These are phyloP conservation scores for Machimus atricapillus DNA, from an alignment of 2,888 invertebrate species.

Conservation along the genomic window DNA sequence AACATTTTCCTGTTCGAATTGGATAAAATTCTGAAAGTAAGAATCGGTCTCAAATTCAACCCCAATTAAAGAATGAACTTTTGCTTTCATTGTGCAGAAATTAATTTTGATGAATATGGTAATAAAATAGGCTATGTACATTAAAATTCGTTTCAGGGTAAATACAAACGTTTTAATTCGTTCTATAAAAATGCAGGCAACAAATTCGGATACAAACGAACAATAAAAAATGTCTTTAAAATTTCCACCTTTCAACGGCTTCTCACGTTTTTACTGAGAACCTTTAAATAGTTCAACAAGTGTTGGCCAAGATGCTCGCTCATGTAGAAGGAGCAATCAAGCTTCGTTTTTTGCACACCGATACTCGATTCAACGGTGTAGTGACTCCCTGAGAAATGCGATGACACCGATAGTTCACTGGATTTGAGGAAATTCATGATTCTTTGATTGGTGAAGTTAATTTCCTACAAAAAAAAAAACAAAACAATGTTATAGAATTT, in stretches of 20 bases:
- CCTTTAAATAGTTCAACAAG: slow-evolving; percentile 57
- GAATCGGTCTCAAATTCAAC: too few relatives aligned
- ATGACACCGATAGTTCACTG: neutral
- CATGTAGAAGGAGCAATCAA: slow-evolving; percentile 56
- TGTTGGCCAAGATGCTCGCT: slow-evolving; percentile 57
- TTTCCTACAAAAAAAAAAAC: slow-evolving; percentile 49
- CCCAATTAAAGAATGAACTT: too few relatives aligned
- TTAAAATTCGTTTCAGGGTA: neutral
- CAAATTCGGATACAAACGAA: neutral
- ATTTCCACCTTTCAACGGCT: neutral
- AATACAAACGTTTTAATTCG: neutral
- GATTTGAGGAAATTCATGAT: slow-evolving; percentile 58
- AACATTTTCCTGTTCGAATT: too few relatives aligned
- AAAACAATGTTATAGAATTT: neutral
- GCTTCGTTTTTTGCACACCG: neutral
- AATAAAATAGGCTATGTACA: neutral
- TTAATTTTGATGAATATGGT: neutral
- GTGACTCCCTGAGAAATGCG: neutral
- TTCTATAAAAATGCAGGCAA: neutral
- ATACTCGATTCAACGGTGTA: neutral
- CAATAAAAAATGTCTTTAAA: neutral
- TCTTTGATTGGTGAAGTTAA: slow-evolving; percentile 56
- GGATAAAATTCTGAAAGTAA: too few relatives aligned
- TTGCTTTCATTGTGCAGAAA: neutral
- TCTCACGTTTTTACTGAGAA: slow-evolving; percentile 43